Base-by-base conservation (phyloP, 2,888 invertebrate species). In the Camponotus fellah region DNA sequence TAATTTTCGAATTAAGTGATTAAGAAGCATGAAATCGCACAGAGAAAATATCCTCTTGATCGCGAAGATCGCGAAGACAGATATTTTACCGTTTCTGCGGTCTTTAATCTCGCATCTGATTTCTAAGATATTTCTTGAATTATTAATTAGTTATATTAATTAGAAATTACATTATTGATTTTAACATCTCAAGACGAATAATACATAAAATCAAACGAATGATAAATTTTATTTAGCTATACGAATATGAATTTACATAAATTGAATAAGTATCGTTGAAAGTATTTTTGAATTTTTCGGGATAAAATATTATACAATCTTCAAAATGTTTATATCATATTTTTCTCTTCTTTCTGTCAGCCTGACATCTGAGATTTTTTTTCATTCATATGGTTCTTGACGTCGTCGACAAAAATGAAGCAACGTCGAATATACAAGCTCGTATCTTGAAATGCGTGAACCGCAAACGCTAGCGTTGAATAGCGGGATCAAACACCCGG, bases 401-500 rank as follows among this genome's bases (percentile, higher is more conserved):
- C 34, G 17, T 71, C 34, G 49, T 69, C 58, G 21, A 34, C n/a
- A 56, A 17, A 49, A 65, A 37, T 46, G 34, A n/a, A 37, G 32
- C 64, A 37, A 65, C 65, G 43, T 75, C 14, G 64, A 75, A 12
- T 14, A 40, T 69, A 43, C 17, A 21, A 43, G 79, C 71, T 79
- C 58, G 43, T 71, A 79, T 79, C 79, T 43, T 43, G 58, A 34
- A 69, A 68, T 56, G 40, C 68, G 53, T 64, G 62, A 76, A 76
- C 56, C 9, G 68, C 58, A 71, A 79, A 79, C 58, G 8, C 58
- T 17, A 21, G 58, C 43, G 56, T 14, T 71, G 71, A 71, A 60
- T 71, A 79, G 79, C 72, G 72, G 71, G 58, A 79, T 60, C 58
- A 71, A 71, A 43, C 69, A 66, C 53, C 32, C 53, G 71, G 43